Base-by-base conservation (phyloP, 2,888 invertebrate genomes). In the Monoplex corrugatus region DNA sequence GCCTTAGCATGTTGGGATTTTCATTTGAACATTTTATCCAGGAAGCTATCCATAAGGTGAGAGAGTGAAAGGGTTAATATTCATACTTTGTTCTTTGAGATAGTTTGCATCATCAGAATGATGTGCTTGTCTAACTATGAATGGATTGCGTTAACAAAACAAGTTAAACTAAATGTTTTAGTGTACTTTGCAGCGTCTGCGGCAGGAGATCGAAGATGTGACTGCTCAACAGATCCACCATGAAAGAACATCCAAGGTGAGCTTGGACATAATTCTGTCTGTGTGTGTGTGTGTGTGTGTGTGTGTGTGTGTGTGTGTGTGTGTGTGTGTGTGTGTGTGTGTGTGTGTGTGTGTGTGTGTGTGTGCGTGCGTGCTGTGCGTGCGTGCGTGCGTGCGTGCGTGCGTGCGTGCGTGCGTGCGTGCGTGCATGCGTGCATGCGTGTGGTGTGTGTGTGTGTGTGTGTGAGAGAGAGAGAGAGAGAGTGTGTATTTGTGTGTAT, bases 201-300 rank as follows among this genome's bases (percentile, higher is more conserved):
- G 96, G 57, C 94, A 95, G 91, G 96, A 96, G 87, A 95, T 96
- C 93, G 96, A 96, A 89, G 96, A 96, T 50, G 95, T 96, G 32
- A 95, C 95, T 75, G 94, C 95, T 19, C 95, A 96, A 89, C 96
- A 96, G 89, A 94, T 94, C 88, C 92, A 94, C 72, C 95, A 96
- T 92, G 96, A 96, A 63, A 94, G 93, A 91, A 93, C 93, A 23
- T 91, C 94, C 43, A 95, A 95, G 94, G 95, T 95, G 90, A 68
- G 90, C 10, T n/a, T 82, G 45, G 1, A 43, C 1, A 8, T 6
- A n/a, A 57, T 40, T 68, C 0, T 84, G 84, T 84, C 16, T 84
- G 45, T 84, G 75, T 75, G 75, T 75, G 75, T 75, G 75, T 80
- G 80, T 80, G 80, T 80, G 80, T 40, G 28, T 68, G 6, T 84